Evolutionary conservation across 2,888 invertebrate species (phyloP).

Genomic region (Lamellibrachia columna): DNA sequence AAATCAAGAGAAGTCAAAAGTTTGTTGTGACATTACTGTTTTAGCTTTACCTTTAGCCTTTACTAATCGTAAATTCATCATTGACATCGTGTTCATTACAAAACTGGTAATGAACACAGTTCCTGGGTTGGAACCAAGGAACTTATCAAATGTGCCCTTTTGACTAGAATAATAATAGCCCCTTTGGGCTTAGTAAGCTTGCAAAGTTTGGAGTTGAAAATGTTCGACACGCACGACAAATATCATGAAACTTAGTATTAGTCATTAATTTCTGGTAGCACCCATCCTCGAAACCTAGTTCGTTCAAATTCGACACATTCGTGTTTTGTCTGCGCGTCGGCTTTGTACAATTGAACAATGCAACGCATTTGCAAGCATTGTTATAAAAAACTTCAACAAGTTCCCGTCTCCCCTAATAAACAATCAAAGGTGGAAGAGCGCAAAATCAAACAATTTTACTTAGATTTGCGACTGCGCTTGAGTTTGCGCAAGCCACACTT

Average conservation of each 20-base stretch:
- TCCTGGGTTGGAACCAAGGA: background rate
- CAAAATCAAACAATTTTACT: constrained; percentile 31
- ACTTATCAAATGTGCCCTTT: background rate
- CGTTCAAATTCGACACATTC: background rate
- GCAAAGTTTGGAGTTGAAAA: background rate
- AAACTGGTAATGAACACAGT: background rate
- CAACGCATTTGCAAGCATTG: background rate
- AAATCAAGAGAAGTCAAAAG: no score
- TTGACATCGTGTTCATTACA: no score
- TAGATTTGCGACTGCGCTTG: constrained; percentile 38
- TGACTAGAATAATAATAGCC: background rate
- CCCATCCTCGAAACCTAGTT: background rate
- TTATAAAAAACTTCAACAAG: background rate
- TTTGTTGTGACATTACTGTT: no score
- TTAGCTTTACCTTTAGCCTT: no score
- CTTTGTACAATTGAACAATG: background rate
- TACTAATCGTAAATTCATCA: no score
- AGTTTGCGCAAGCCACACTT: constrained; percentile 34
- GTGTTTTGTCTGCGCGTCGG: background rate
- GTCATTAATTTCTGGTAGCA: background rate
- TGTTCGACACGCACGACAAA: background rate
- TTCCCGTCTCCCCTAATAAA: background rate
- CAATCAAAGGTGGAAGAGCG: constrained; percentile 22
- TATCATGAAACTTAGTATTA: background rate
- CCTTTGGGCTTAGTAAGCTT: background rate